phyloP scores from a whole-genome alignment of 1,140 invertebrate species.

The Drosophila arizonae region DNA sequence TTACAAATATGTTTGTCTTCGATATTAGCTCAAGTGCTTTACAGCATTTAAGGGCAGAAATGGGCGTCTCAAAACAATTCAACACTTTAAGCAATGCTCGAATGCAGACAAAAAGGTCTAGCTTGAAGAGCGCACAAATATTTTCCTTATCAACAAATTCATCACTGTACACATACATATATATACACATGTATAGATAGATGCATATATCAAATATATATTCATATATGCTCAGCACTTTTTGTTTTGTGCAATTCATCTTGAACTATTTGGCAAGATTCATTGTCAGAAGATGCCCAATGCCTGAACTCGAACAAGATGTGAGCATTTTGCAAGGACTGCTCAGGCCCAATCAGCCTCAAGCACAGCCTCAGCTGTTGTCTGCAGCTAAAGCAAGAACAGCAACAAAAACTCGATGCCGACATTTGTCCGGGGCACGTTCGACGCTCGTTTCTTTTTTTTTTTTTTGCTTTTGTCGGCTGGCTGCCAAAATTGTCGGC shows the following conservation, averaged over 20 bases:
- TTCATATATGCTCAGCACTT: background rate
- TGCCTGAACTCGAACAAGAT: slow-evolving; percentile 8
- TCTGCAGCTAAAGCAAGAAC: background rate
- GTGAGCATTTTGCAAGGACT: slow-evolving; percentile 26
- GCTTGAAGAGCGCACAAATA: background rate
- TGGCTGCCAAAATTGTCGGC: slow-evolving; percentile 59
- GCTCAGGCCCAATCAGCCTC: background rate
- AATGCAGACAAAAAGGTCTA: background rate
- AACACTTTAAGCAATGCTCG: too few species aligned
- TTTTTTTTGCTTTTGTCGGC: slow-evolving; percentile 35
- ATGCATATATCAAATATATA: background rate
- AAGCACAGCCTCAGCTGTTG: background rate
- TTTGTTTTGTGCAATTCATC: slow-evolving; percentile 8
- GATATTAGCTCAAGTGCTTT: too few species aligned
- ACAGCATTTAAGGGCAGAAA: too few species aligned
- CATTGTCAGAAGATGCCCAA: slow-evolving; percentile 5
- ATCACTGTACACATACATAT: background rate
- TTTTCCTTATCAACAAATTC: background rate
- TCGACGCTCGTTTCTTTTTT: slow-evolving; percentile 36
- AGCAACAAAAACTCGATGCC: slow-evolving; percentile 7
- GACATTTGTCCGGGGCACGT: slow-evolving; percentile 40
- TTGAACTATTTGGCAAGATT: slow-evolving; percentile 8
- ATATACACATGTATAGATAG: background rate
- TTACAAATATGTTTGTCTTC: too few species aligned
- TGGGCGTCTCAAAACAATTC: too few species aligned